Evolutionary conservation across 2,113 vertebrate species (phyloP), one percentile per base, ranked within the genome.

Genomic region (Anguilla rostrata): DNA sequence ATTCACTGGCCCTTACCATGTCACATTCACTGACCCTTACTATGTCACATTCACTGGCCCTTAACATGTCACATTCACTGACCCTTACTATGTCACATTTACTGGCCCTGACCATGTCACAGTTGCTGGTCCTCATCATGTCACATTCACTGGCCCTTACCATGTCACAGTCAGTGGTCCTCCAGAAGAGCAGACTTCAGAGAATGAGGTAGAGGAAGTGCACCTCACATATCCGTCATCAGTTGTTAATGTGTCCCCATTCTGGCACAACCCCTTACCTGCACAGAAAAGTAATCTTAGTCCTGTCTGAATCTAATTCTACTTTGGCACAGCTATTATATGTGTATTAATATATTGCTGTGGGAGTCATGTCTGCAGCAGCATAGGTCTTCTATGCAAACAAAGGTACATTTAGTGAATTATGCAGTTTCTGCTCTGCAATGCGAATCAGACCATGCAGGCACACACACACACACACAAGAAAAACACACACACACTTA

Each of bases 141-240:
- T n/a, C n/a, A n/a, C n/a, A n/a, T 34, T 34, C 34, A 34, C 34
- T 34, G 34, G 34, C 34, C 34, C 89, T 91, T 90, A 95, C 94
- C 94, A 95, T 56, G 86, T 88, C 4, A 93, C 14, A 3, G 22
- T 53, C 7, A 89, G 49, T 1, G 5, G 8, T 6, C 12, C 75
- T n/a, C 84, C 71, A 0, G 71, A 80, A 41, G n/a, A 83, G 60
- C 94, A 95, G 82, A 91, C 26, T 0, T 93, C 87, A 1, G 86
- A 84, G 49, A 91, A 83, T 18, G 92, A 34, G 20, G 89, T 88
- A 0, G 84, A 82, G 60, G 92, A 93, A 0, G 82, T 89, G 81
- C 94, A 94, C 39, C 87, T 88, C 88, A 94, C 89, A 88, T 92
- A 93, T 0, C 49, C 16, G 8, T 87, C 92, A 87, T 78, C 82